Evolutionary conservation across 2,113 vertebrate genomes (phyloP).

Genomic region (zebrafish (Danio rerio)): DNA sequence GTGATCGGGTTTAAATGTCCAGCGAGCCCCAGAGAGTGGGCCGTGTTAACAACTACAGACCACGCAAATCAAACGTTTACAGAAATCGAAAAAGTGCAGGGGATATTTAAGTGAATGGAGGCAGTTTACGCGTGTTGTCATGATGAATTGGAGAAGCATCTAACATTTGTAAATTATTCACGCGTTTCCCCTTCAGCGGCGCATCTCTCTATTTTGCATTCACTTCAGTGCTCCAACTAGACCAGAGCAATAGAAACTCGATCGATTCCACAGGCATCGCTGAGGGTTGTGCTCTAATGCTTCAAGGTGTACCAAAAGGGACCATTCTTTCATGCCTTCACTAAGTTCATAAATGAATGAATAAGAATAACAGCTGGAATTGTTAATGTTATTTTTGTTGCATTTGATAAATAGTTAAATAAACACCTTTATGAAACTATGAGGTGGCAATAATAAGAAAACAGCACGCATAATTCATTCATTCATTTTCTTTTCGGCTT

Average conservation of each 20-base stretch:
- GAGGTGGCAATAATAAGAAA: too few species aligned
- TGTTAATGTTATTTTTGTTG: too few species aligned
- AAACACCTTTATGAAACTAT: too few species aligned
- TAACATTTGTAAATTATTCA: constrained; percentile 63
- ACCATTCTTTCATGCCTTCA: too few species aligned
- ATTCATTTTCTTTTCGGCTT: too few species aligned
- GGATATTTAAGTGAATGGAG: constrained; percentile 22
- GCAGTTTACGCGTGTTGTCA: constrained; percentile 11
- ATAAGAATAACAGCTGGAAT: too few species aligned
- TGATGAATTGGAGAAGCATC: constrained; percentile 21
- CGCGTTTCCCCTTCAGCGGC: constrained; percentile 39
- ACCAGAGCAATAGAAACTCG: constrained; percentile 45
- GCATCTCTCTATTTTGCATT: constrained; percentile 45
- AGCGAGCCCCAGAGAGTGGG: not conserved
- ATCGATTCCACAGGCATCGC: not conserved
- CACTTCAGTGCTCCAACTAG: constrained; percentile 39
- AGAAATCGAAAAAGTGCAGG: not conserved
- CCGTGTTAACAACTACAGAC: not conserved
- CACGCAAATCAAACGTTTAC: constrained; percentile 20
- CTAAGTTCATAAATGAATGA: too few species aligned
- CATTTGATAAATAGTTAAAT: too few species aligned
- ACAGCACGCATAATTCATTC: too few species aligned
- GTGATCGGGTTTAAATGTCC: constrained; percentile 46
- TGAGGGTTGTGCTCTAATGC: too few species aligned
- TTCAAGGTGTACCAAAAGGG: too few species aligned